These are phyloP conservation scores for Papilio gigon DNA, from an alignment of 2,888 invertebrate species.

Conservation along the genomic window DNA sequence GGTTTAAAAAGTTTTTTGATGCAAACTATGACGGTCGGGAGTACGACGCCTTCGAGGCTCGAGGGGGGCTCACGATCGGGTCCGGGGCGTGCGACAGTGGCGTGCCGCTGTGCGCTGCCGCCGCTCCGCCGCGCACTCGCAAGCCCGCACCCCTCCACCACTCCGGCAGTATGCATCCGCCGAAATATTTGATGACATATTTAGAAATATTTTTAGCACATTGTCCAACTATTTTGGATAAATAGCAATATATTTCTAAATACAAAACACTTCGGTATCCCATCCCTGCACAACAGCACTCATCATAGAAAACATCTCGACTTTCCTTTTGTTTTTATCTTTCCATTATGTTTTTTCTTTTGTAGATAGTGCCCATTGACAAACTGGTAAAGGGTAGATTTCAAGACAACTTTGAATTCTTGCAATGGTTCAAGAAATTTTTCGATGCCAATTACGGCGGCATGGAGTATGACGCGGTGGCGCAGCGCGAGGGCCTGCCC, in stretches of 20 bases:
- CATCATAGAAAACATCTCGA: constrained; percentile 51
- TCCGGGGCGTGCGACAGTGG: constrained; percentile 83
- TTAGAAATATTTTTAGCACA: constrained; percentile 51
- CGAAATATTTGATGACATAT: constrained; percentile 50
- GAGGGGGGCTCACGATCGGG: constrained; percentile 92
- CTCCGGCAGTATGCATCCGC: constrained; percentile 74
- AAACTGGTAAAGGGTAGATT: constrained; percentile 98
- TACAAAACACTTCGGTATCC: constrained; percentile 46
- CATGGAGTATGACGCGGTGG: constrained; percentile 94
- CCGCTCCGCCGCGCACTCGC: constrained; percentile 57
- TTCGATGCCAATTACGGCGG: constrained; percentile 99
- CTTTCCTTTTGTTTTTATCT: constrained; percentile 64
- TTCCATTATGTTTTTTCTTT: constrained; percentile 72
- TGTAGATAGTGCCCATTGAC: constrained; percentile 95
- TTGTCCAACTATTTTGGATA: constrained; percentile 25
- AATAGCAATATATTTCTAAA: constrained; percentile 50
- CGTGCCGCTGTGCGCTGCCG: constrained; percentile 72
- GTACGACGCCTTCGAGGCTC: constrained; percentile 95
- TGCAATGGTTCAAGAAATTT: constrained; percentile 99
- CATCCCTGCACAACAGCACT: constrained; percentile 54
- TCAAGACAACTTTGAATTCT: constrained; percentile 99
- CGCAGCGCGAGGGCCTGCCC: constrained; percentile 91
- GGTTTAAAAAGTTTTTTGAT: constrained; percentile 99
- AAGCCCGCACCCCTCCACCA: constrained; percentile 57
- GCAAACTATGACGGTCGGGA: constrained; percentile 99